These are phyloP conservation scores for Globia sparganii DNA, from an alignment of 2,888 invertebrate species.

Conservation along the genomic window DNA sequence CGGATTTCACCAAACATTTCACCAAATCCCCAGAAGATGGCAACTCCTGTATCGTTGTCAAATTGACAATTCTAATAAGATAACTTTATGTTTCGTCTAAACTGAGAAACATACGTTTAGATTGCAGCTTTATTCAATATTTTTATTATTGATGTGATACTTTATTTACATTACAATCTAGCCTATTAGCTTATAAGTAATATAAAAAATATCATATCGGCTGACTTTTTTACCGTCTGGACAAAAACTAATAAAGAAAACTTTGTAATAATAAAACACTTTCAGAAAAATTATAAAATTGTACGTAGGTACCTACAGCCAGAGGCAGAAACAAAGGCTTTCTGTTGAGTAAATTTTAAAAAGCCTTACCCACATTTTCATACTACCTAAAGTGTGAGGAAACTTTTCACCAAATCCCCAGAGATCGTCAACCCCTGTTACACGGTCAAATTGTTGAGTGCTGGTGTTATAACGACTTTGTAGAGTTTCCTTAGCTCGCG, in stretches of 20 bases:
- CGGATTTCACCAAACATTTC: conserved; percentile 49
- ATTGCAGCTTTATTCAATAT: neutral
- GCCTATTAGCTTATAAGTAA: too few relatives aligned
- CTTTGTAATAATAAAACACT: neutral
- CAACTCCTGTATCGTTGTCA: conserved; percentile 25
- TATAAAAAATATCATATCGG: too few relatives aligned
- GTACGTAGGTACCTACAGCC: too few relatives aligned
- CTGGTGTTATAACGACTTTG: conserved; percentile 47
- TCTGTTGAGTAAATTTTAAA: neutral
- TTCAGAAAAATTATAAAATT: neutral
- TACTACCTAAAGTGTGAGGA: conserved; percentile 3
- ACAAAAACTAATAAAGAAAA: neutral
- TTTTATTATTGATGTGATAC: too few relatives aligned
- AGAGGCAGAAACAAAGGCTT: conserved; percentile 5
- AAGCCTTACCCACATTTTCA: conserved; percentile 23
- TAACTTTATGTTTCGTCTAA: conserved; percentile 16
- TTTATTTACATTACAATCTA: too few relatives aligned
- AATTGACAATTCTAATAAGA: conserved; percentile 22
- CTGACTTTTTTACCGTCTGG: neutral
- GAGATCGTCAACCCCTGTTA: conserved; percentile 32
- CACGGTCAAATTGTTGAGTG: conserved; percentile 21
- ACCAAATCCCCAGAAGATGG: conserved; percentile 16
- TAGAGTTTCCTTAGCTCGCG: conserved; percentile 20
- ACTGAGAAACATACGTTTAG: conserved; percentile 16
- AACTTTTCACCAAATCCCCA: conserved; percentile 44